A percentile compares a stretch with the other conserved stretches of the same genome.
phyloP scores from a whole-genome alignment of 2,797 vertebrate species.

The Taenioides sp. region DNA sequence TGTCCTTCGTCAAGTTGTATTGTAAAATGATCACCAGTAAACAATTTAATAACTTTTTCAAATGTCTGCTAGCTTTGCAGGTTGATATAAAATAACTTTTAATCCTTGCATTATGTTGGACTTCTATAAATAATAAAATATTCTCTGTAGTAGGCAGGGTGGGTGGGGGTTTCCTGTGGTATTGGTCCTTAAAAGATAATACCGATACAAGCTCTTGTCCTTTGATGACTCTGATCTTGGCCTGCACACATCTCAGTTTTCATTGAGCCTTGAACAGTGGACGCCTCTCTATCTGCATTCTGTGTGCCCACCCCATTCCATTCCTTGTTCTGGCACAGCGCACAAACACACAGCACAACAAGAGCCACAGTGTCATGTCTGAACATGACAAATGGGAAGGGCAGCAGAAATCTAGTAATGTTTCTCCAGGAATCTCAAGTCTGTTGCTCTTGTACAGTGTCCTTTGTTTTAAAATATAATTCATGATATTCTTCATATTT shows the following conservation, averaged over 20 bases:
- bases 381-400: conserved; percentile 44
- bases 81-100: not conserved
- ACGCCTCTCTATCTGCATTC: conserved; percentile 65
- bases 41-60: not conserved
- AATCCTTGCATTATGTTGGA: not conserved
- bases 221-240: conserved; percentile 27
- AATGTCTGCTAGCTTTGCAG: not conserved
- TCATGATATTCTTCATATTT: not conserved
- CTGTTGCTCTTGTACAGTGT: not conserved
- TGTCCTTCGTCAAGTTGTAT: conserved; percentile 10
- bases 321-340: conserved; percentile 63
- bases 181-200: conserved; percentile 23
- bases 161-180: not conserved
- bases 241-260: conserved; percentile 39
- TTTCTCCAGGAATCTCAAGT: not conserved
- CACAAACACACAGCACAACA: conserved; percentile 50
- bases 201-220: conserved; percentile 13
- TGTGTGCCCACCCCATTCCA: conserved; percentile 60
- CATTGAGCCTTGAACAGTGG: conserved; percentile 26
- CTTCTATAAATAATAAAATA: not conserved
- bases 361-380: conserved; percentile 65
- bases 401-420: conserved; percentile 19
- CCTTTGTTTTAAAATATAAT: not conserved
- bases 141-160: not conserved
- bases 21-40: conserved; percentile 11